A percentile compares a stretch with the other conserved stretches of the same genome.
phyloP scores from a whole-genome alignment of 2,888 invertebrate genomes.

The Aleiodes alternator region DNA sequence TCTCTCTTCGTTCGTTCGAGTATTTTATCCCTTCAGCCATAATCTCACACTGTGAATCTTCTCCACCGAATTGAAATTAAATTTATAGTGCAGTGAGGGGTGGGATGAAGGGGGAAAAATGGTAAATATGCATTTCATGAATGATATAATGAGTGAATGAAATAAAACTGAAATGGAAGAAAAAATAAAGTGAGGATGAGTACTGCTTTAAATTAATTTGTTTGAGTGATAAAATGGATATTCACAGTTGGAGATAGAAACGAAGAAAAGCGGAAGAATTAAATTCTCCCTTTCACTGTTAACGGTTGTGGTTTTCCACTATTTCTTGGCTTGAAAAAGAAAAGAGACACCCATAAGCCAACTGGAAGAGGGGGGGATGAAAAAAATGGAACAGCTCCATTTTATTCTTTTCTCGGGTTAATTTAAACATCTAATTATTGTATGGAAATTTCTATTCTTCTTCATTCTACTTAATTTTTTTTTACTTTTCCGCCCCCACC shows the following conservation, averaged over 20 bases:
- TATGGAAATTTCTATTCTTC: constrained; percentile 63
- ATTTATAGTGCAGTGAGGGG: background rate
- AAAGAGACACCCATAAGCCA: constrained; percentile 1
- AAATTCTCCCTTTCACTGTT: constrained; percentile 8
- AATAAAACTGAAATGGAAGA: no score
- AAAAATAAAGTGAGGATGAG: no score
- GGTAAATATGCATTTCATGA: constrained; percentile 5
- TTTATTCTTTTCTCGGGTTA: constrained; percentile 68
- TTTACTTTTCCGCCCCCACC: constrained; percentile 32
- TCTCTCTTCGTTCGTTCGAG: no score
- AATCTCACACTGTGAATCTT: no score
- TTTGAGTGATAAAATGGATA: no score
- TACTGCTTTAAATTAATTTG: no score
- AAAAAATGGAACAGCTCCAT: constrained; percentile 59
- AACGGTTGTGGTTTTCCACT: constrained; percentile 10
- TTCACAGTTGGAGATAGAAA: no score
- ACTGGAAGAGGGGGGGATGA: constrained; percentile 53
- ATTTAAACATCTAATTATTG: constrained; percentile 71
- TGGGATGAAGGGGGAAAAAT: background rate
- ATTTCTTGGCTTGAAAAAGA: background rate
- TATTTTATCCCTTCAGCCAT: no score
- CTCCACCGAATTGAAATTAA: background rate
- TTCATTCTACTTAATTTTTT: constrained; percentile 24
- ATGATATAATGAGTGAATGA: no score
- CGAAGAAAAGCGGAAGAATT: constrained; percentile 24